Evolutionary conservation across 2,113 vertebrate species (phyloP).

Genomic region (Empidonax traillii): DNA sequence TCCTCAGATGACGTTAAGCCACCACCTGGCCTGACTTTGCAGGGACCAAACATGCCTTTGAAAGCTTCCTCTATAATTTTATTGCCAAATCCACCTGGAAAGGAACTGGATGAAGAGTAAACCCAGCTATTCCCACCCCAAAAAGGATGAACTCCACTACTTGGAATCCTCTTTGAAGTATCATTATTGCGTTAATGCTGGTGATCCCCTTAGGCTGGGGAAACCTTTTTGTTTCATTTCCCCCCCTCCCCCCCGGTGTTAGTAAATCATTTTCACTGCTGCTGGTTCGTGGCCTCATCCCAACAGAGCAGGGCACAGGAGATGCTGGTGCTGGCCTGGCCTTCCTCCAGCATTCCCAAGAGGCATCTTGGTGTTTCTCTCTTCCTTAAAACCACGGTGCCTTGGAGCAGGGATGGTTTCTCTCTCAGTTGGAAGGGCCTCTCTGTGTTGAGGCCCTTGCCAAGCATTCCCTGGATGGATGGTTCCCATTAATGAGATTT

Average conservation of each 20-base stretch:
- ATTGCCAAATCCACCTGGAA: not conserved
- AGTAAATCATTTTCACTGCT: not conserved
- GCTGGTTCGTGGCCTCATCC: not conserved
- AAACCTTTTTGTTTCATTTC: not conserved
- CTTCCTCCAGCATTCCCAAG: not conserved
- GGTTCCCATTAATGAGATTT: not conserved
- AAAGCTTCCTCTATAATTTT: not conserved
- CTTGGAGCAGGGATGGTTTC: not conserved
- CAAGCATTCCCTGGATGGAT: not conserved
- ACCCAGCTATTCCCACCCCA: not conserved
- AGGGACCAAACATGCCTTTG: not conserved
- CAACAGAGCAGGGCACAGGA: not conserved
- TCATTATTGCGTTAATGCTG: not conserved
- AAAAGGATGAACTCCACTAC: not conserved
- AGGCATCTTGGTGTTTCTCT: not conserved
- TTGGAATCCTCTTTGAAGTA: not conserved
- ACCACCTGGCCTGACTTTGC: not conserved
- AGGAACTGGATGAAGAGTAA: accelerated
- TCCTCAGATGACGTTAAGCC: not conserved
- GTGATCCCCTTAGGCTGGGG: not conserved
- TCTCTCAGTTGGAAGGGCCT: not conserved
- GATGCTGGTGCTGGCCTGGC: not conserved
- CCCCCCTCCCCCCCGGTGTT: too few relatives aligned
- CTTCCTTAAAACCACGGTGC: not conserved
- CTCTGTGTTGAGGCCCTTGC: not conserved